Evolutionary conservation across 2,888 invertebrate species (phyloP).

Genomic region (Stramonita haemastoma): DNA sequence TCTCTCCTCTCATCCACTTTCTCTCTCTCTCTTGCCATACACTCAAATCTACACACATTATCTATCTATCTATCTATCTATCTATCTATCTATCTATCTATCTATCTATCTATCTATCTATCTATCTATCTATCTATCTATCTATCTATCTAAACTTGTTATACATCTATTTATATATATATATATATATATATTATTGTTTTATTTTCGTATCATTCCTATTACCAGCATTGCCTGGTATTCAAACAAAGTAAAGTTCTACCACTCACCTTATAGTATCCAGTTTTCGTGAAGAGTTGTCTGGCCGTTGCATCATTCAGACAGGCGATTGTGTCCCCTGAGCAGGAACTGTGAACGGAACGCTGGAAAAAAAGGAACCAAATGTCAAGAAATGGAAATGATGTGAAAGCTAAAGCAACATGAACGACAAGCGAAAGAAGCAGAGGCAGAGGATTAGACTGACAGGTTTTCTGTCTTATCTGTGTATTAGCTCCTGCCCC

Average conservation of each 20-base stretch:
- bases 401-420: not conserved
- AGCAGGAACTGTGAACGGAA: constrained; percentile 46
- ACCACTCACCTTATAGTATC: constrained; percentile 88
- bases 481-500: not conserved
- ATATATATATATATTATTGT: not conserved
- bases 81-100: not conserved
- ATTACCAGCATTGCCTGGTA: not conserved
- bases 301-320: constrained; percentile 81
- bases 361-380: not conserved
- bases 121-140: not conserved
- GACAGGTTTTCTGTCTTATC: not conserved
- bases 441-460: not conserved
- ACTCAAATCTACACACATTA: not conserved
- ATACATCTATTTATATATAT: not conserved
- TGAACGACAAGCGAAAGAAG: not conserved
- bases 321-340: constrained; percentile 75
- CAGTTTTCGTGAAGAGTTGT: constrained; percentile 92
- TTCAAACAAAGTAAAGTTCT: not conserved
- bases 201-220: not conserved
- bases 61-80: not conserved
- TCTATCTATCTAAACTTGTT: not conserved
- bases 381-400: not conserved
- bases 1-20: too few relatives aligned
- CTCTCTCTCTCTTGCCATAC: not conserved
- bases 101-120: not conserved